Conservation (phyloP, 2,888 invertebrate genomes). For the Pseudococcus viburni region DNA sequence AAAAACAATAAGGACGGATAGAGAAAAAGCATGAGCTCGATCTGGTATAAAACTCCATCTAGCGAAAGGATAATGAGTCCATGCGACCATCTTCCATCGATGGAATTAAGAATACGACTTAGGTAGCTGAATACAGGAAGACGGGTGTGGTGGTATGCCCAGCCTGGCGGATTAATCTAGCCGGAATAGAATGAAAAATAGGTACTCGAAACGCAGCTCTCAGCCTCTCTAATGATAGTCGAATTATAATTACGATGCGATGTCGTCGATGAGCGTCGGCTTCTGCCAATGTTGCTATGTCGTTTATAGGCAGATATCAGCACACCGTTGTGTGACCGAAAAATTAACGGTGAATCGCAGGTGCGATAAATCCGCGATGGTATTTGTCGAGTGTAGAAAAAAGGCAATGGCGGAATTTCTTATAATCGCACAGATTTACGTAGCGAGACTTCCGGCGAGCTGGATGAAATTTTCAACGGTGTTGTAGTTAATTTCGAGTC, state of each 20-base stretch:
- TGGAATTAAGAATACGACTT: not conserved
- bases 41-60: too few species aligned
- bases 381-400: too few species aligned
- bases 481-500: not conserved
- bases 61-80: constrained; percentile 11
- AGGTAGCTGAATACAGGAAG: not conserved
- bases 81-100: not conserved
- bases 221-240: constrained; percentile 37
- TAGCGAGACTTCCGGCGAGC: not conserved
- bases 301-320: not conserved
- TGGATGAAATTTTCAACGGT: constrained; percentile 24
- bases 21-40: not conserved
- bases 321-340: not conserved
- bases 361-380: constrained; percentile 28
- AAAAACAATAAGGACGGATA: not conserved
- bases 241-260: constrained; percentile 27
- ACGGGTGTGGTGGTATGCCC: not conserved
- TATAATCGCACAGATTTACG: constrained; percentile 27
- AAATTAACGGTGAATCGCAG: constrained; percentile 53
- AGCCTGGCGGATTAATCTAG: not conserved
- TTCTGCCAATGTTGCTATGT: not conserved
- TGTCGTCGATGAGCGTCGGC: not conserved
- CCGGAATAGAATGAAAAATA: constrained; percentile 18
- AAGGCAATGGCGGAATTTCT: constrained; percentile 27
- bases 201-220: not conserved